Conservation (phyloP, 1,140 invertebrate genomes). For the Caligus rogercresseyi region DNA sequence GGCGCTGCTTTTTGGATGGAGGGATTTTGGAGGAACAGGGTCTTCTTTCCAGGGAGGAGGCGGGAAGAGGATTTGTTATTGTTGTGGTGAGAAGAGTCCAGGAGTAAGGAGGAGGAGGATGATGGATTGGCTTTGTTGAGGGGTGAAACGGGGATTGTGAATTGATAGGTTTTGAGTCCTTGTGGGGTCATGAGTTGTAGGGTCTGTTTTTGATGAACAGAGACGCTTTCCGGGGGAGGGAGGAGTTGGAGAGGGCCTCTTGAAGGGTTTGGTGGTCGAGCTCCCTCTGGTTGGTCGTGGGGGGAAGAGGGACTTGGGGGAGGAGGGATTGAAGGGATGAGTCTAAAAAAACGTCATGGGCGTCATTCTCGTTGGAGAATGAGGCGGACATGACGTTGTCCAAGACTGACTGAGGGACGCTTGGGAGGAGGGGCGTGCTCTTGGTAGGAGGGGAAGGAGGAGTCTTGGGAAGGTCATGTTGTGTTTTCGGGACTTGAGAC, state of each 20-base stretch:
- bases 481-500: background rate
- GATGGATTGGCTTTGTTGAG: background rate
- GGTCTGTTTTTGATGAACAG: background rate
- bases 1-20: background rate
- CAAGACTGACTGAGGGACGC: background rate
- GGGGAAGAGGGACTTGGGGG: background rate
- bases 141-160: background rate
- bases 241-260: background rate
- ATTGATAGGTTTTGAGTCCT: slow-evolving; percentile 4
- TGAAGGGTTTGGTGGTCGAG: too few relatives aligned
- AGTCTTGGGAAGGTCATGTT: background rate
- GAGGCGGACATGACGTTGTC: background rate
- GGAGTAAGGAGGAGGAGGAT: background rate
- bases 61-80: background rate
- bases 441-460: too few relatives aligned
- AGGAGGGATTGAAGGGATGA: background rate
- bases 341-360: too few relatives aligned
- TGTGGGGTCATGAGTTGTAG: slow-evolving; percentile 5
- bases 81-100: background rate
- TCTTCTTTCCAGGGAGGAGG: background rate
- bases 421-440: background rate
- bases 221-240: background rate
- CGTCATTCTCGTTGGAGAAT: too few relatives aligned
- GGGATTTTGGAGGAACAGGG: background rate
- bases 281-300: background rate